Percentiles rank a stretch among this genome's conserved stretches.
phyloP scores from a whole-genome alignment of 2,113 vertebrate species.

The Anolis sagrei region DNA sequence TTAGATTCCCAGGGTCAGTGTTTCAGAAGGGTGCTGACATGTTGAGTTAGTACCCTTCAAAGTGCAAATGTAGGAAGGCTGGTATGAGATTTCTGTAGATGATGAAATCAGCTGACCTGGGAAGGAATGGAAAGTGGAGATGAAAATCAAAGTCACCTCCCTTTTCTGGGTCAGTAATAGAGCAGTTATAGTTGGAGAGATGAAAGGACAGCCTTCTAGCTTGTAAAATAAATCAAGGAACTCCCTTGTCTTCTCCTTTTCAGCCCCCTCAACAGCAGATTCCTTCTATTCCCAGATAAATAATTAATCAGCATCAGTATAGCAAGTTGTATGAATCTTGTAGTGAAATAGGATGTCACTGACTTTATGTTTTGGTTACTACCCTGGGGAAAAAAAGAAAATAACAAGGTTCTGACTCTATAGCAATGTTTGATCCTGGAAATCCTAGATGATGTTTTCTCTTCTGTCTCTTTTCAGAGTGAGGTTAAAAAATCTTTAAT shows the following conservation, averaged over 20 bases:
- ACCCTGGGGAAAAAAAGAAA: background rate
- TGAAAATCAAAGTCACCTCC: background rate
- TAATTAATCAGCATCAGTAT: background rate
- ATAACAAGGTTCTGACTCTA: background rate
- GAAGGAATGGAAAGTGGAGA: constrained; percentile 15
- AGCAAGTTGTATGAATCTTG: background rate
- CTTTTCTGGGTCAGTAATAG: constrained; percentile 13
- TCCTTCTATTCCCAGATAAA: background rate
- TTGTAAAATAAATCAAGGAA: constrained; percentile 17
- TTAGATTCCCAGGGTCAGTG: background rate
- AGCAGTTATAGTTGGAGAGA: background rate
- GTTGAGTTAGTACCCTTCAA: constrained; percentile 4
- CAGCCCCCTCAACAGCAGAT: background rate
- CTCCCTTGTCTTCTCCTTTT: background rate
- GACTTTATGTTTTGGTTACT: background rate
- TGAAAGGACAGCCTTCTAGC: constrained; percentile 17
- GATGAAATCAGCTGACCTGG: background rate
- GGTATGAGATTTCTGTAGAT: constrained; percentile 4
- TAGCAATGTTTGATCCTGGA: background rate
- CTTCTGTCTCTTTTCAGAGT: background rate
- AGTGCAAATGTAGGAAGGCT: constrained; percentile 3
- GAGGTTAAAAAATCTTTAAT: no score
- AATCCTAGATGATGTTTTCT: background rate
- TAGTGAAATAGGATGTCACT: background rate
- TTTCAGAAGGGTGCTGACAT: background rate